A percentile compares a stretch with the other conserved stretches of the same genome.
Evolutionary conservation across 2,797 vertebrate species (phyloP).

Genomic region (Erpetoichthys calabaricus): DNA sequence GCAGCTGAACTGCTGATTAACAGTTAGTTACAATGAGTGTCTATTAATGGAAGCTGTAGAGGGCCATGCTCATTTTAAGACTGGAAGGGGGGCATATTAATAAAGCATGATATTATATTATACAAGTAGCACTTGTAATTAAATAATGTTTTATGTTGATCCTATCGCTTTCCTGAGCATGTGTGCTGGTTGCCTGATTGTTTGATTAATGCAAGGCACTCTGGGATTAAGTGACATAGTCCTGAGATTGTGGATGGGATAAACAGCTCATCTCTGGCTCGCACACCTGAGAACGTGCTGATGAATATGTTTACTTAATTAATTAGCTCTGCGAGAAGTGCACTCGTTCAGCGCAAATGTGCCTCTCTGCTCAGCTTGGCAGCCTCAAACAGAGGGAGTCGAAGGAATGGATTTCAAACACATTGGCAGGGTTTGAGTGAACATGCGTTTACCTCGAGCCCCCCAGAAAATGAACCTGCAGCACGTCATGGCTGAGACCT

Average conservation of each 20-base stretch:
- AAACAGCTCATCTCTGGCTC: slow-evolving; percentile 13
- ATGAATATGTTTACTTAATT: slow-evolving; percentile 45
- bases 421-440: slow-evolving; percentile 47
- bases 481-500: no score
- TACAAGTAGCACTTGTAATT: no score
- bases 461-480: no score
- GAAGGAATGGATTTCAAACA: slow-evolving; percentile 62
- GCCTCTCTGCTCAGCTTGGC: slow-evolving; percentile 29
- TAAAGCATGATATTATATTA: neutral
- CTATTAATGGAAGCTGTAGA: no score
- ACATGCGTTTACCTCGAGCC: slow-evolving; percentile 5
- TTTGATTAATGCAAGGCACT: slow-evolving; percentile 4
- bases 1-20: no score
- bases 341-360: slow-evolving; percentile 19
- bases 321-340: slow-evolving; percentile 32
- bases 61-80: no score
- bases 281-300: slow-evolving; percentile 46
- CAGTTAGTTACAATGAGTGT: no score
- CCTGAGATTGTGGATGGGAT: slow-evolving; percentile 22
- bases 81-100: neutral
- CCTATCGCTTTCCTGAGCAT: neutral
- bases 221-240: slow-evolving; percentile 16
- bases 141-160: slow-evolving; percentile 2
- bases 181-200: neutral
- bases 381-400: slow-evolving; percentile 27